Base-by-base conservation (phyloP, 2,113 vertebrate species). In the Mastomys coucha region DNA sequence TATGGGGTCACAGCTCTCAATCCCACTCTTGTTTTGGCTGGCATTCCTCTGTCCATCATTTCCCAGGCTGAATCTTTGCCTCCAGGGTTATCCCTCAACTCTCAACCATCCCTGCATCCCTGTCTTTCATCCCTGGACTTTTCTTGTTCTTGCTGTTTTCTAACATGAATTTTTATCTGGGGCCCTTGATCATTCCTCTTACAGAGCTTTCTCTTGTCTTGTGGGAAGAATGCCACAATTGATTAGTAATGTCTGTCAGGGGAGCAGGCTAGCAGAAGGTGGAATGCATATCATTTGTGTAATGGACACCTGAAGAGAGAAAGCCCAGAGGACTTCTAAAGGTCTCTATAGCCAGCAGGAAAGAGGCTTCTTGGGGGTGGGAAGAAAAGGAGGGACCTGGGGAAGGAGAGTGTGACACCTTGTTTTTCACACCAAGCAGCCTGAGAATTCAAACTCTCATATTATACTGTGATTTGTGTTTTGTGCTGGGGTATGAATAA, bases 271-370 rank as follows among this genome's bases (percentile, higher is more conserved):
- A 9, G 72, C 14, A n/a, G 45, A 63, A 92, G 42, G 42, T 67
- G n/a, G 24, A 16, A 1, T 17, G 33, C 28, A 33, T 82, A 14
- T 17, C 1, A 0, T 72, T 14, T 56, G 2, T 0, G 0, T 49
- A 56, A 73, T 67, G 24, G 75, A 67, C 39, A 45, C 28, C 60
- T 78, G 89, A 70, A 9, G 22, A 58, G 2, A 33, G 67, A 42
- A 58, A 53, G 39, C 75, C 11, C 0, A 76, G 73, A 31, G 58
- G 88, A 82, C 36, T 39, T 63, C 39, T 72, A 36, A 77, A 76
- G 53, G 9, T 81, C 39, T 78, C 42, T 12, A 33, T 51, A 80
- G 70, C 36, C n/a, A 36, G 2, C 3, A 16, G 86, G 60, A 72
- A 13, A 20, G 65, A 26, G 69, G 33, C 75, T 81, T 90, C 45